Evolutionary conservation across 2,113 vertebrate genomes (phyloP), one percentile per base, ranked within the genome.

Genomic region (Poecilia latipinna): DNA sequence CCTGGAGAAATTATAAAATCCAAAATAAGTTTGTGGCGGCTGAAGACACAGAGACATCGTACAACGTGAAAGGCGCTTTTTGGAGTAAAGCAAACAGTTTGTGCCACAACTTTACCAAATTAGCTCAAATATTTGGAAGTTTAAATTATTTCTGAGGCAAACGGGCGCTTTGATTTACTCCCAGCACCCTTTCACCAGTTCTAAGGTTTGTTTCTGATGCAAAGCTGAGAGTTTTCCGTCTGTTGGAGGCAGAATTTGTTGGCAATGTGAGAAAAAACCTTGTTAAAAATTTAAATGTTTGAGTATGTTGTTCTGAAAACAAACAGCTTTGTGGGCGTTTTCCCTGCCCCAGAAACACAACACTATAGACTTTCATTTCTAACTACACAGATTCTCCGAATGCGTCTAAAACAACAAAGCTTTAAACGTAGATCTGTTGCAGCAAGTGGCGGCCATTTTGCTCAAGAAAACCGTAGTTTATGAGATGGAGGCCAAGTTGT

Each of bases 21-120:
- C 37, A 19, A 17, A 74, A 63, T 35, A 28, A 61, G 61, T 12
- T 69, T 32, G 33, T 73, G 74, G 88, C 15, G 92, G 93, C 94
- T 95, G 93, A 94, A 94, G 91, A 95, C 94, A 93, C 94, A 93
- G 75, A 66, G 37, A 88, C 82, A 88, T 12, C 35, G 48, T 61
- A 57, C 74, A 78, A 74, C 65, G 77, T 72, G 51, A 76, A 72
- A 73, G 83, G 85, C 73, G 80, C 35, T 62, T 11, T 65, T 19
- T 19, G 84, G 87, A 93, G 85, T 89, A 91, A 93, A 91, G 68
- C 93, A 91, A 94, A 91, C 83, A 71, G 82, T 86, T 82, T 48
- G 63, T 79, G 42, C 2, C 1, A 3, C 63, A 4, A 4, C n/a
- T 54, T 68, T 10, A 8, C 17, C 42, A 65, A 28, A 71, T 80